Evolutionary conservation across 2,888 invertebrate species (phyloP).

Genomic region (Chloroclysta siterata): DNA sequence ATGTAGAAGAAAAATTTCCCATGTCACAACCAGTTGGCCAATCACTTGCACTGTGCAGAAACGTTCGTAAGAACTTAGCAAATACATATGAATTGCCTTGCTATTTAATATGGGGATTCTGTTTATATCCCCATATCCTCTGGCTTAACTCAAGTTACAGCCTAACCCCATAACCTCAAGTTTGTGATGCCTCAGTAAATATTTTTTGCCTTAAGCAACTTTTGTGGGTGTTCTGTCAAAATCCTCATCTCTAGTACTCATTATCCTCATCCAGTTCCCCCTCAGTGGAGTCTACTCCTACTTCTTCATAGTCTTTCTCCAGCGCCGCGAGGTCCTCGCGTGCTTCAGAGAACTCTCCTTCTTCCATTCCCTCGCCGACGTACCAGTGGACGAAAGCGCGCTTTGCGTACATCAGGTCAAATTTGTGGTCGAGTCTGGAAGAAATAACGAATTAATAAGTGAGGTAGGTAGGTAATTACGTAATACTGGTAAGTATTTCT

Average conservation of each 20-base stretch:
- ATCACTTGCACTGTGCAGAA: too few relatives aligned
- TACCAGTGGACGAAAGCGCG: slow-evolving; percentile 98
- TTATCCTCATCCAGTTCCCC: slow-evolving; percentile 88
- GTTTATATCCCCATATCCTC: too few relatives aligned
- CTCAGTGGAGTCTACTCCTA: slow-evolving; percentile 90
- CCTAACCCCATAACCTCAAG: background rate
- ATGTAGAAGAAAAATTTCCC: too few relatives aligned
- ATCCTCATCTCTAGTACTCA: slow-evolving; percentile 82
- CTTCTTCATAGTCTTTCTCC: slow-evolving; percentile 92
- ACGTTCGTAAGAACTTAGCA: too few relatives aligned
- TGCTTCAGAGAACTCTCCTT: slow-evolving; percentile 94
- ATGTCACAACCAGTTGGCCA: too few relatives aligned
- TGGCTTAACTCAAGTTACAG: too few relatives aligned
- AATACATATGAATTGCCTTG: too few relatives aligned
- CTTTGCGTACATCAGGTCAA: slow-evolving; percentile 98
- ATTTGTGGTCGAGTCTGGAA: slow-evolving; percentile 94
- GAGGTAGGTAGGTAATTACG: too few relatives aligned
- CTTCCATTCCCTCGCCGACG: slow-evolving; percentile 94
- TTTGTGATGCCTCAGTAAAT: background rate
- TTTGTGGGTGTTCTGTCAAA: slow-evolving; percentile 4
- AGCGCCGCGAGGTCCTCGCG: slow-evolving; percentile 93
- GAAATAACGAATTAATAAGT: too few relatives aligned
- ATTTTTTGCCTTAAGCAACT: background rate
- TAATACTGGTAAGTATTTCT: too few relatives aligned
- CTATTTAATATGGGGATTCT: too few relatives aligned